Conservation (phyloP, 1,140 invertebrate genomes). For the Sitophilus oryzae region DNA sequence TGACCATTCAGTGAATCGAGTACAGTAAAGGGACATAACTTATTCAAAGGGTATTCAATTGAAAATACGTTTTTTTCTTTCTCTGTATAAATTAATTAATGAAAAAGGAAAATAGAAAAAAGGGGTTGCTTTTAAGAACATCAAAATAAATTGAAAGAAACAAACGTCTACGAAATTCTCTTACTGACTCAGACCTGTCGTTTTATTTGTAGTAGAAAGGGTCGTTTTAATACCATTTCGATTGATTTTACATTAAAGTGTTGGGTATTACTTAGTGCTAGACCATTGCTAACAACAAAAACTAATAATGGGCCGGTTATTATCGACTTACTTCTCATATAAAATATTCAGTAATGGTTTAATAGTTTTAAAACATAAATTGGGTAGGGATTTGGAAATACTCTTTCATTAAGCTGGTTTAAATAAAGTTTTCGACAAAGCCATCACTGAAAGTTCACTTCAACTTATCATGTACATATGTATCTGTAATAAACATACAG, state of each 20-base stretch:
- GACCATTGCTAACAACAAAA: not conserved
- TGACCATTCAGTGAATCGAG: too few relatives aligned
- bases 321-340: not conserved
- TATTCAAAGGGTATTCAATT: too few relatives aligned
- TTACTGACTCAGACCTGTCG: not conserved
- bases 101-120: not conserved
- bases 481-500: too few relatives aligned
- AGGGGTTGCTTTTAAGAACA: not conserved
- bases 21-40: too few relatives aligned
- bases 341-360: not conserved
- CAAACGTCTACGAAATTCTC: not conserved
- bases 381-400: not conserved
- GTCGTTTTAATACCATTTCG: not conserved
- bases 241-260: not conserved
- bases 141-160: not conserved
- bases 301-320: not conserved
- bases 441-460: too few relatives aligned
- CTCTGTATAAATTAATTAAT: not conserved
- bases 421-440: too few relatives aligned
- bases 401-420: not conserved
- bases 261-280: not conserved
- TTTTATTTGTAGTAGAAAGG: not conserved
- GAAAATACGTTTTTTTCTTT: too few relatives aligned
- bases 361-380: not conserved
- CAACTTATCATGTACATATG: too few relatives aligned